Evolutionary conservation across 2,888 invertebrate genomes (phyloP), one percentile per base, ranked within the genome.

Genomic region (Muscina levida): DNA sequence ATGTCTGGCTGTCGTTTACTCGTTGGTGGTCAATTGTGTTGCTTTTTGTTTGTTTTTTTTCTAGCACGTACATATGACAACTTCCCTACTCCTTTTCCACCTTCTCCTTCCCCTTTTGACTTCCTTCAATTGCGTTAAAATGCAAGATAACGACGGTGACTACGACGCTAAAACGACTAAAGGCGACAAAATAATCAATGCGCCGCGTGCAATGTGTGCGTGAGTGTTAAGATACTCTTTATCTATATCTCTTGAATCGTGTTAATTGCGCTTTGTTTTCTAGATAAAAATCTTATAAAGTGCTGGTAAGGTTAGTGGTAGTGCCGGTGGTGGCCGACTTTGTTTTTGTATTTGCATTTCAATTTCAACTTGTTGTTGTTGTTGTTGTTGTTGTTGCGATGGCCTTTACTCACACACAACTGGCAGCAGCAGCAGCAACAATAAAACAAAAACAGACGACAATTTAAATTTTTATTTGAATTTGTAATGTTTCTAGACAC

Each of bases 221-320:
- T 65, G 26, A 31, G 46, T n/a, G n/a, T n/a, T 8, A 31, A 31
- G 8, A 31, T 3, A 31, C 8, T 5, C 31, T 31, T 31, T 31
- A 51, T 68, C 67, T 13, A 72, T 76, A 76, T 72, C 68, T 79
- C 48, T 65, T 48, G 59, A 68, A 68, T 75, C 46, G 44, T 72
- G 62, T 75, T 79, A 62, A 67, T 72, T 72, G 79, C 59, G 53
- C 22, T 53, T 72, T 79, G 72, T 67, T 11, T 46, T 62, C n/a
- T 72, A 67, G 67, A 75, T 68, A 72, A 31, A 62, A 53, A 6
- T 53, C 22, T 53, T 13, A 11, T 22, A 4, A 13, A 53, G 53
- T 53, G 10, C 1, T 22, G 4, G 48, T 19, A 5, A 2, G 4
- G 17, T 22, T 19, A n/a, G n/a, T n/a, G 31, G 31, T 31, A 13